Conservation (phyloP, 2,888 invertebrate species). For the Margaritifera margaritifera region DNA sequence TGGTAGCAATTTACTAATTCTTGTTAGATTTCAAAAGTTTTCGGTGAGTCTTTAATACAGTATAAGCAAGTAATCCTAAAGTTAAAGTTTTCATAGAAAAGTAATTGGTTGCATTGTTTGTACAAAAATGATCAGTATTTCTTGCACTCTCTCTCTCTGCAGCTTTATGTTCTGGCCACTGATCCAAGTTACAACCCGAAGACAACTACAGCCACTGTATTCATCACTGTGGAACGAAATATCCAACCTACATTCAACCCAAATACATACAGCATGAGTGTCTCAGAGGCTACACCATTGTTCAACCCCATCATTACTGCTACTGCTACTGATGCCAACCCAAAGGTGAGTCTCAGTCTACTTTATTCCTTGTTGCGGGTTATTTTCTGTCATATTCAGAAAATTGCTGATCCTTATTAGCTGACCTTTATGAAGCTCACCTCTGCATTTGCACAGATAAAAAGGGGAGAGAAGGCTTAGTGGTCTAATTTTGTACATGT, state of each 20-base stretch:
- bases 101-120: too few species aligned
- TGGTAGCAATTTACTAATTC: too few species aligned
- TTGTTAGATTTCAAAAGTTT: too few species aligned
- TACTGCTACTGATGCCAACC: conserved; percentile 57
- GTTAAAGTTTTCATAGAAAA: too few species aligned
- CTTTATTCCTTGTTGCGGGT: background rate
- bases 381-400: too few species aligned
- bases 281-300: conserved; percentile 32
- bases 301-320: conserved; percentile 40
- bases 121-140: background rate
- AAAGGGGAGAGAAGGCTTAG: too few species aligned
- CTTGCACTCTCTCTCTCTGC: conserved; percentile 15
- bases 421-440: too few species aligned
- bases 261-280: conserved; percentile 15
- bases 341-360: conserved; percentile 34
- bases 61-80: too few species aligned
- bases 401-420: too few species aligned
- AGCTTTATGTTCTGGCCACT: conserved; percentile 56
- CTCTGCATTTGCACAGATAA: too few species aligned
- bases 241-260: conserved; percentile 32
- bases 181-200: conserved; percentile 51
- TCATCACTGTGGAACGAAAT: conserved; percentile 59
- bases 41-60: too few species aligned
- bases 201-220: conserved; percentile 58
- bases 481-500: too few species aligned